These are phyloP conservation scores for Schlechtendalia chinensis DNA, from an alignment of 1,140 invertebrate species.

Conservation along the genomic window DNA sequence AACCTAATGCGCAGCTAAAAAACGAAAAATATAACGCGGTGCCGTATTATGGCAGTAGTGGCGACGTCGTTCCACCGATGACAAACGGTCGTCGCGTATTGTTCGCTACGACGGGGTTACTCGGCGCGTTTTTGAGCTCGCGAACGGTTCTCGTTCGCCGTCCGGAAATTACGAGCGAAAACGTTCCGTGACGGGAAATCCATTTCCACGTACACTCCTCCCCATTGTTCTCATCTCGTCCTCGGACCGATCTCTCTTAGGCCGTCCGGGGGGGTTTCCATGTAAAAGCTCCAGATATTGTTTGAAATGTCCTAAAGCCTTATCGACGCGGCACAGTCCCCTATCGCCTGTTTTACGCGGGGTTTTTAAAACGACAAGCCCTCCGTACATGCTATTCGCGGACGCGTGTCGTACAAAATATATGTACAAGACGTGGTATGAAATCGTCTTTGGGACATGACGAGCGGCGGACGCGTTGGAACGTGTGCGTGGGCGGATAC, in stretches of 20 bases:
- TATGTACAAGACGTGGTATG: slow-evolving; percentile 18
- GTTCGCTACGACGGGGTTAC: neutral
- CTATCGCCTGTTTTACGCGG: no score
- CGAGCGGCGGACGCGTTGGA: neutral
- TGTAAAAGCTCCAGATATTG: neutral
- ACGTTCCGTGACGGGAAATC: neutral
- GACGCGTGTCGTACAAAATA: slow-evolving; percentile 8
- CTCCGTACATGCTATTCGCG: neutral
- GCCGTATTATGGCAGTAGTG: neutral
- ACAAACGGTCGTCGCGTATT: neutral
- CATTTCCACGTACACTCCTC: neutral
- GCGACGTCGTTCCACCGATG: neutral
- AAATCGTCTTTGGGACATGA: slow-evolving; percentile 7
- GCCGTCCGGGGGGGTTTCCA: neutral
- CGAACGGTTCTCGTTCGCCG: neutral
- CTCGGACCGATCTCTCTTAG: neutral
- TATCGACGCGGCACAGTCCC: no score
- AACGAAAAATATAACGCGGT: no score
- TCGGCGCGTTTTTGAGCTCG: neutral
- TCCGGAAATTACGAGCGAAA: slow-evolving; percentile 46
- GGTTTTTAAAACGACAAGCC: neutral
- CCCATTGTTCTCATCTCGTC: neutral
- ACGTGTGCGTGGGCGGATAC: neutral
- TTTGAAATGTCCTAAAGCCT: neutral
- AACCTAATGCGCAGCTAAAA: no score